A percentile compares a stretch with the other conserved stretches of the same genome.
Evolutionary conservation across 2,797 vertebrate species (phyloP).

Genomic region (Urosaurus nigricauda): DNA sequence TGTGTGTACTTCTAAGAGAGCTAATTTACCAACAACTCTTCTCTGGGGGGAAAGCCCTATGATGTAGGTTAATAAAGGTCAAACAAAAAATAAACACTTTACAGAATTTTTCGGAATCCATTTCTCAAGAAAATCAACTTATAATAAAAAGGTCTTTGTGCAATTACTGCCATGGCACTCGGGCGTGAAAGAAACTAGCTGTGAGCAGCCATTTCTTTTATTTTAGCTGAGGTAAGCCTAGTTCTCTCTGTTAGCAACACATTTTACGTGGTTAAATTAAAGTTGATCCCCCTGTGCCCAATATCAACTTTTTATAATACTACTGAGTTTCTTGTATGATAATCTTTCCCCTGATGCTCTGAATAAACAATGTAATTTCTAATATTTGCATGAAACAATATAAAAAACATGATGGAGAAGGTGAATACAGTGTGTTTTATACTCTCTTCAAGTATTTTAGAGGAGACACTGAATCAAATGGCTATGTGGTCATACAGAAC

Average conservation of each 20-base stretch:
- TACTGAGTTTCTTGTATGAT: constrained; percentile 46
- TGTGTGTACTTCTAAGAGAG: constrained; percentile 82
- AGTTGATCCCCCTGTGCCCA: constrained; percentile 73
- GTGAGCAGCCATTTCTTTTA: constrained; percentile 83
- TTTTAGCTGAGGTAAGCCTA: constrained; percentile 92
- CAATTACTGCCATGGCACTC: constrained; percentile 94
- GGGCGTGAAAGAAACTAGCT: constrained; percentile 97
- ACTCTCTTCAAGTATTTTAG: constrained; percentile 24
- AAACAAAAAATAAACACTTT: constrained; percentile 98
- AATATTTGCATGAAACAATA: constrained; percentile 37
- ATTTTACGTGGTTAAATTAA: constrained; percentile 75
- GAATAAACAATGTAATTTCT: constrained; percentile 39
- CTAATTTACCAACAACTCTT: constrained; percentile 88
- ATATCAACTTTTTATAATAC: constrained; percentile 65
- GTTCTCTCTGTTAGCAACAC: constrained; percentile 78
- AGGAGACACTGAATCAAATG: background rate
- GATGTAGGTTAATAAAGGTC: constrained; percentile 99
- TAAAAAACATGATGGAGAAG: constrained; percentile 8
- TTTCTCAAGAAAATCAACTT: constrained; percentile 96
- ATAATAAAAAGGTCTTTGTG: constrained; percentile 97
- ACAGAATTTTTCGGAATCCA: constrained; percentile 95
- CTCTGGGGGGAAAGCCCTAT: constrained; percentile 88
- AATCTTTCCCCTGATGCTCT: constrained; percentile 36
- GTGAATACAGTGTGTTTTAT: background rate
- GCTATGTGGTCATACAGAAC: background rate